Evolutionary conservation across 2,888 invertebrate species (phyloP), one percentile per base, ranked within the genome.

Genomic region (Falcaria lacertinaria): DNA sequence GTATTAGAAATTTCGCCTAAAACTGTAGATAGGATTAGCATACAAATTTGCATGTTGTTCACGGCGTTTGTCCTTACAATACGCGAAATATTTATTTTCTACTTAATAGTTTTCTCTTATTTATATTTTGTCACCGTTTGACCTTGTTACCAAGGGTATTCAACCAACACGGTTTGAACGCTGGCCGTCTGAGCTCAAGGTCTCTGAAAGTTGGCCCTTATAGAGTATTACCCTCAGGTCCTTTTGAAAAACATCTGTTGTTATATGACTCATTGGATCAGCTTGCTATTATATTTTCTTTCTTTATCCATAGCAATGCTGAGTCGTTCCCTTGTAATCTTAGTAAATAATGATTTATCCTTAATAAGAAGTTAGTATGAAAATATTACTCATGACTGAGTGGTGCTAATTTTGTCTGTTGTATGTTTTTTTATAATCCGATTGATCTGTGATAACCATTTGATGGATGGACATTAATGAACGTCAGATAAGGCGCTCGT

Each of bases 111-210:
- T 35, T 22, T 13, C 42, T 43, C 35, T 43, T 38, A 47, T 41
- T 34, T 25, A 37, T 42, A 41, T 54, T 59, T 45, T 55, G 45
- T 52, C 50, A 53, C 45, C 28, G 38, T 16, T 41, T 47, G 62
- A 71, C 76, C 71, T 76, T 74, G 61, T 49, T 47, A 44, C 34
- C 41, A 32, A 50, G 66, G 64, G 57, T 65, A 52, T 69, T 70
- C 60, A 70, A 64, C 65, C 58, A 56, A 52, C 45, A 48, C 54
- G 45, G 49, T 50, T 48, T 45, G 45, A 49, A 34, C 64, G 57
- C 52, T 57, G 62, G 47, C 57, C 46, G 66, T 69, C 64, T 62
- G 52, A 53, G 45, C 65, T 59, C 66, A 69, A 72, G 67, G 75
- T 69, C 69, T 74, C 50, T 53, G 64, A 69, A 57, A 66, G 58